Conservation (phyloP, 2,888 invertebrate genomes). For the Odontocolon sp. region DNA sequence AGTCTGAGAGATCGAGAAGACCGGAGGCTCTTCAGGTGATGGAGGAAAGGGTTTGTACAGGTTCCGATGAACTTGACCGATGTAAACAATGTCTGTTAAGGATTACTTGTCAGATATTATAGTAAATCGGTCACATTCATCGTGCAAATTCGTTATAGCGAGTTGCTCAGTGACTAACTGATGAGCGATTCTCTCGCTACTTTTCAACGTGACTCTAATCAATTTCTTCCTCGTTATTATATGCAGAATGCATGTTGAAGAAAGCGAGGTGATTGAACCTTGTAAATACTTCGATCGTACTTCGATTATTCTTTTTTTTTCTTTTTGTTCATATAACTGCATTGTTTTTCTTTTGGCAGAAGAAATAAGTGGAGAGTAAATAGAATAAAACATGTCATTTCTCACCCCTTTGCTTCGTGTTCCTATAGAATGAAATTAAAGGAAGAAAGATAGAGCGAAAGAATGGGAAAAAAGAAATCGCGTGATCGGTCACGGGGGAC, state of each 20-base stretch:
- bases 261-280: not conserved
- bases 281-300: not conserved
- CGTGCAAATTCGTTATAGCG: too few species aligned
- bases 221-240: constrained; percentile 15
- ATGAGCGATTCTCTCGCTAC: constrained; percentile 7
- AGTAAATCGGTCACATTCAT: too few species aligned
- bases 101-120: too few species aligned
- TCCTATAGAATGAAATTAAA: not conserved
- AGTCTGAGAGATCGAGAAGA: constrained; percentile 5
- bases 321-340: not conserved
- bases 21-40: constrained; percentile 10
- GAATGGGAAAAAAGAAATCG: constrained; percentile 38
- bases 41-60: too few species aligned
- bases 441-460: not conserved
- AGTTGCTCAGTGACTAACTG: too few species aligned
- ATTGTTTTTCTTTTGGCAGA: too few species aligned
- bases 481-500: constrained; percentile 57
- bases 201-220: constrained; percentile 3
- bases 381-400: too few species aligned
- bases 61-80: too few species aligned
- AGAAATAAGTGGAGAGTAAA: too few species aligned
- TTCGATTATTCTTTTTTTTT: not conserved
- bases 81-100: too few species aligned
- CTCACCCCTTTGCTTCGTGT: constrained; percentile 18
- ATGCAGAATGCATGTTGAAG: too few species aligned